Conservation (phyloP, 2,113 vertebrate species). For the Bujurquina vittata region DNA sequence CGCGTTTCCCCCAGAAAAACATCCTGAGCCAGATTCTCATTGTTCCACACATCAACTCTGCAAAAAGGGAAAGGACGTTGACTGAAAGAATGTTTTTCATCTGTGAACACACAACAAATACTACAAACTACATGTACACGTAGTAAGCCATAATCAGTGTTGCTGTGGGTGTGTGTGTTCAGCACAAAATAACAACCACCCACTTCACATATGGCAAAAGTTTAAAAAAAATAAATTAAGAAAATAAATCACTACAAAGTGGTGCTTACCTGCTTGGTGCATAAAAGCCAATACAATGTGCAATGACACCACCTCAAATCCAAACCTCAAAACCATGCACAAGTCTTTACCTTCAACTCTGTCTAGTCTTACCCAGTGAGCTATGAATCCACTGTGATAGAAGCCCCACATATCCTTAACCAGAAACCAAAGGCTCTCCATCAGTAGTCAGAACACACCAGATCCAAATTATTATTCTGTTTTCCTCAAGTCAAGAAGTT, state of each 20-base stretch:
- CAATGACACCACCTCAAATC: constrained; percentile 75
- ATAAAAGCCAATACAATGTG: constrained; percentile 48
- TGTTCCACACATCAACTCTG: constrained; percentile 97
- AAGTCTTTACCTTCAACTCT: constrained; percentile 69
- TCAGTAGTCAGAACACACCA: constrained; percentile 71
- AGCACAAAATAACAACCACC: constrained; percentile 35
- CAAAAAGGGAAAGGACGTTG: constrained; percentile 62
- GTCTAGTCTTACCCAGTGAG: constrained; percentile 75
- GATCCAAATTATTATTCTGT: constrained; percentile 17
- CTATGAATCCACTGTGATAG: constrained; percentile 69
- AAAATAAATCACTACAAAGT: background rate
- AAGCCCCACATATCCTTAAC: constrained; percentile 72
- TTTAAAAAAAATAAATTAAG: background rate
- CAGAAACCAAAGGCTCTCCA: constrained; percentile 73
- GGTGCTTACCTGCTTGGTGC: constrained; percentile 45
- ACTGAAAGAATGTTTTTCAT: background rate
- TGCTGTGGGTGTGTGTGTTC: constrained; percentile 9
- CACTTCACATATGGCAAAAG: background rate
- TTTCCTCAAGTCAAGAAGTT: constrained; percentile 4
- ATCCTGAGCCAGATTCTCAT: constrained; percentile 94
- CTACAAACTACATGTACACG: background rate
- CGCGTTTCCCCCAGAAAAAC: constrained; percentile 95
- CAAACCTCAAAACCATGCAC: constrained; percentile 74
- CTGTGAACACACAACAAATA: background rate
- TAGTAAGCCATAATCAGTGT: background rate